Conservation (phyloP, 1,140 invertebrate species). For the Pseudomyrmex gracilis region DNA sequence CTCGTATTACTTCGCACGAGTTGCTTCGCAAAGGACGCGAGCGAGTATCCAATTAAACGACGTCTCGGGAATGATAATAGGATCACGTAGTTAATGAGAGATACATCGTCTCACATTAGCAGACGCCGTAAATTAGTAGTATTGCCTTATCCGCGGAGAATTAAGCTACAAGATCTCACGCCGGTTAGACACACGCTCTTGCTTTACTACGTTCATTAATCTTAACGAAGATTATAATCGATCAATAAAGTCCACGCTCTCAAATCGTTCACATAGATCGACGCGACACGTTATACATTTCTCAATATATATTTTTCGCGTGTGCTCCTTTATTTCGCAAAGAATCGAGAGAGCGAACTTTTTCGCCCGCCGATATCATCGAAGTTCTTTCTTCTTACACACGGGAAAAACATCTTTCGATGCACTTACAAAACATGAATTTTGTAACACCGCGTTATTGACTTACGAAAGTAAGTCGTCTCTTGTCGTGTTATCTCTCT, state of each 20-base stretch:
- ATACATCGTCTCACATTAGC: not conserved
- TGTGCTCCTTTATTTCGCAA: not conserved
- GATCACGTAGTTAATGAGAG: conserved; percentile 45
- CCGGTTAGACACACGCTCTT: not conserved
- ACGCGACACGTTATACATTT: too few relatives aligned
- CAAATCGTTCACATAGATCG: not conserved
- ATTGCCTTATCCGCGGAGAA: not conserved
- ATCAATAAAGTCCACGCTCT: not conserved
- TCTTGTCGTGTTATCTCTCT: not conserved
- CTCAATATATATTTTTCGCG: not conserved
- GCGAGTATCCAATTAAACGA: conserved; percentile 41
- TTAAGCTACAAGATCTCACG: not conserved
- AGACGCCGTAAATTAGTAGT: not conserved
- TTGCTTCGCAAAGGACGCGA: conserved; percentile 11
- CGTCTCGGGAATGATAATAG: conserved; percentile 33
- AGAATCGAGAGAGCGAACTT: not conserved
- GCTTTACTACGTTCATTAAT: not conserved
- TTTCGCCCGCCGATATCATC: not conserved
- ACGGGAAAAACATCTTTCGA: not conserved
- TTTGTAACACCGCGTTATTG: conserved; percentile 16
- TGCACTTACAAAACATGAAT: conserved; percentile 16
- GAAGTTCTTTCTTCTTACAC: not conserved
- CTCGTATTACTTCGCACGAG: conserved; percentile 39
- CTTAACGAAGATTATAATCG: not conserved
- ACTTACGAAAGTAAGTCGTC: not conserved